These are phyloP conservation scores for Telmatochromis bifrenatus DNA, from an alignment of 2,113 vertebrate genomes.

Conservation along the genomic window DNA sequence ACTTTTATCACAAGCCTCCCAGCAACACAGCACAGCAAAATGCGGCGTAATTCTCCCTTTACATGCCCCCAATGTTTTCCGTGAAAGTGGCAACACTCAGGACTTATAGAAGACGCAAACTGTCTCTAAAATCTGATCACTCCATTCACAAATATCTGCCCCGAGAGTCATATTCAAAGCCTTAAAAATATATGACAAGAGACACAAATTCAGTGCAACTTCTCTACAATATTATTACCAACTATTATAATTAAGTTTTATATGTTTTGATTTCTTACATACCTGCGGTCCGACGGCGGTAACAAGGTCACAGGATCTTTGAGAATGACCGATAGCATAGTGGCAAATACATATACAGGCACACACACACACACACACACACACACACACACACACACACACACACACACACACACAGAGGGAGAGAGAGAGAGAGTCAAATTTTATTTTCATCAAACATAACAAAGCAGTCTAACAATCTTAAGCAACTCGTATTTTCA, in stretches of 20 bases:
- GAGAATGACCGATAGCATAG: background rate
- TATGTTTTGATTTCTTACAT: background rate
- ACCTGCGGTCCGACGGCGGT: background rate
- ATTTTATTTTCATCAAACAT: background rate
- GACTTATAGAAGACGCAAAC: background rate
- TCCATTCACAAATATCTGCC: background rate
- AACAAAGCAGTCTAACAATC: background rate
- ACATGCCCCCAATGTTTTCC: background rate
- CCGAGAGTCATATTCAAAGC: background rate
- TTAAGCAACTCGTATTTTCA: background rate
- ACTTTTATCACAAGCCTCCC: background rate
- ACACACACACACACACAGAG: background rate
- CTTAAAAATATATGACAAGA: background rate
- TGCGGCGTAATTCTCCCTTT: background rate
- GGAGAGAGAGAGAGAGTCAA: background rate
- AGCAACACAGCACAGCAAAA: background rate
- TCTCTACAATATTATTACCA: background rate
- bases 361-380: background rate
- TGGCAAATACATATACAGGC: background rate
- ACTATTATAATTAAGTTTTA: background rate
- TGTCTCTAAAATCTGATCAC: background rate
- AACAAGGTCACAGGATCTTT: background rate
- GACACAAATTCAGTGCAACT: background rate
- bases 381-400: background rate
- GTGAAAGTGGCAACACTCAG: background rate